Base-by-base conservation (phyloP, 2,113 vertebrate species). In the Phyllostomus hastatus region DNA sequence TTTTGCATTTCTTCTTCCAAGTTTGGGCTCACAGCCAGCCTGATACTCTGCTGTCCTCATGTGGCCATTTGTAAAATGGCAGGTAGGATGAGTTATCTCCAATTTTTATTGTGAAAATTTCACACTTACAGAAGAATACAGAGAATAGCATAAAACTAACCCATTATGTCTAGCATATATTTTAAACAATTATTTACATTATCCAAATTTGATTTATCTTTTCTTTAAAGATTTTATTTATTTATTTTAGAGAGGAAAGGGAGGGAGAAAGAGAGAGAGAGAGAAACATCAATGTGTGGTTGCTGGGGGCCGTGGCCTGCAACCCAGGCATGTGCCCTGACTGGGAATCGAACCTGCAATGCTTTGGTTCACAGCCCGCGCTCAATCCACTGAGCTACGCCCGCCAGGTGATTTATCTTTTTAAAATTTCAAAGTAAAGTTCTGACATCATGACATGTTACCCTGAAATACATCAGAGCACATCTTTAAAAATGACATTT, bases 1-100 rank as follows among this genome's bases (percentile, higher is more conserved):
- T 31, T 33, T 80, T 10, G 22, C 28, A 5, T 20, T 61, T 89
- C 41, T n/a, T 14, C 41, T 48, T 31, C 20, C 2, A 33, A 90
- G 57, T 41, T 10, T 11, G 66, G 26, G 41, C 16, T 0, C 43
- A 16, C 50, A 6, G 10, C 38, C 48, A 75, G n/a, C 38, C 19
- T 1, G 26, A 33, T 41, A 2, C 95, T 95, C 82, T 82, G 69
- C 95, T 95, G 94, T 10, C 92, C 7, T 59, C 91, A 11, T 80
- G 94, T 94, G 97, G 93, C 35, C 28, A 3, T 31, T 83, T 50
- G 10, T 46, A 72, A 91, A 43, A 93, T 96, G 75, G 57, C 96
- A 79, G 33, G 10, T 20, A 38, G 20, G 7, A 24, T 26, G 72
- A 31, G 16, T 14, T 35, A 9, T 24, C 3, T 48, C n/a, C 24